Evolutionary conservation across 2,113 vertebrate genomes (phyloP).

Genomic region (Peromyscus maniculatus): DNA sequence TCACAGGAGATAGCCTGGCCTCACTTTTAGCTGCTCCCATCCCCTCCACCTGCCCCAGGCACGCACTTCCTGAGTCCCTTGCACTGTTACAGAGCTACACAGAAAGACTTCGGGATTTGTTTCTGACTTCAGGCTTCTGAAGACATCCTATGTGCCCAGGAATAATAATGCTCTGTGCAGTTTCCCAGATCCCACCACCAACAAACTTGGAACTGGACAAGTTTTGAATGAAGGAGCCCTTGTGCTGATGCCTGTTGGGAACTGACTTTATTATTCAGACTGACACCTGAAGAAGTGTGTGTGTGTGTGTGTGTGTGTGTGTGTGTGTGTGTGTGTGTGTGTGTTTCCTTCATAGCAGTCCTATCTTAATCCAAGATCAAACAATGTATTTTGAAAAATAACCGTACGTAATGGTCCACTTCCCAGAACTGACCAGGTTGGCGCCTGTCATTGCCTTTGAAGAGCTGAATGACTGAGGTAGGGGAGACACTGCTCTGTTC

Average conservation of each 20-base stretch:
- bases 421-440: conserved; percentile 52
- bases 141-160: not conserved
- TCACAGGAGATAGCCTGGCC: not conserved
- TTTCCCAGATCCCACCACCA: not conserved
- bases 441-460: conserved; percentile 59
- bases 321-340: not conserved
- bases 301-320: not conserved
- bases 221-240: not conserved
- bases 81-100: not conserved
- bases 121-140: not conserved
- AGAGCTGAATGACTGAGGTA: conserved; percentile 49
- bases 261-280: conserved; percentile 62
- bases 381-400: conserved; percentile 79
- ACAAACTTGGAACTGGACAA: not conserved
- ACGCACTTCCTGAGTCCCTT: rapidly evolving
- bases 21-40: not conserved
- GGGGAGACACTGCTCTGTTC: not conserved
- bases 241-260: not conserved
- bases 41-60: not conserved
- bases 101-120: not conserved
- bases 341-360: conserved; percentile 67
- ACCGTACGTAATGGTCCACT: conserved; percentile 67
- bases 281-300: conserved; percentile 46
- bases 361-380: conserved; percentile 70
- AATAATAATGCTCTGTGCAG: not conserved